Conservation (phyloP, 2,797 vertebrate species). For the Dipus sagitta region DNA sequence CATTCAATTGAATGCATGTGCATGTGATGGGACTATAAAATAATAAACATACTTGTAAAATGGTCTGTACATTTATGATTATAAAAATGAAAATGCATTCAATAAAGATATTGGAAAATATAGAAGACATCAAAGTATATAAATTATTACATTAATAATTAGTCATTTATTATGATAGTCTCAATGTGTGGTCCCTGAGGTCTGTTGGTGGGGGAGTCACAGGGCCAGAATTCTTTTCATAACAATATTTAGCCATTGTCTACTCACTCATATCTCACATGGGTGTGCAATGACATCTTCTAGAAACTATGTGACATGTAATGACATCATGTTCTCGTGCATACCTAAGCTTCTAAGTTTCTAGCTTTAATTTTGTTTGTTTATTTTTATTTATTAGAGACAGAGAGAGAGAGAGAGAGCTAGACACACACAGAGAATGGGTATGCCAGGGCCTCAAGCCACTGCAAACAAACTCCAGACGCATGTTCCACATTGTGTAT, state of each 20-base stretch:
- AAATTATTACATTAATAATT: not conserved
- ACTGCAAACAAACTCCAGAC: no score
- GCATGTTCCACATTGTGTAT: no score
- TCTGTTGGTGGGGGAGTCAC: not conserved
- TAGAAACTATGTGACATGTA: not conserved
- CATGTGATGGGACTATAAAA: not conserved
- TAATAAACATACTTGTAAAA: not conserved
- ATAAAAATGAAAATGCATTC: not conserved
- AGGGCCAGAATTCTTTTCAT: not conserved
- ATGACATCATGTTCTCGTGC: not conserved
- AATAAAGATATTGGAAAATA: not conserved
- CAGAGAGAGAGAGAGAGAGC: no score
- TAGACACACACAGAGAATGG: no score
- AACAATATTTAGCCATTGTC: not conserved
- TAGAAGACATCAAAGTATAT: not conserved
- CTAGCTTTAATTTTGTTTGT: not conserved
- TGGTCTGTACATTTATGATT: not conserved
- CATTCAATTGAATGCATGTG: not conserved
- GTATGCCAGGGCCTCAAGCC: no score
- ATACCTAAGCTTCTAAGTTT: not conserved
- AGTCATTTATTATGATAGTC: not conserved
- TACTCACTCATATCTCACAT: not conserved
- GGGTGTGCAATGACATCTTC: not conserved
- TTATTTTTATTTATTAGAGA: no score
- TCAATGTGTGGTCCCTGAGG: not conserved